A percentile compares a stretch with the other conserved stretches of the same genome.
Conservation (phyloP, 2,888 invertebrate genomes). For the Lottia scabra region DNA sequence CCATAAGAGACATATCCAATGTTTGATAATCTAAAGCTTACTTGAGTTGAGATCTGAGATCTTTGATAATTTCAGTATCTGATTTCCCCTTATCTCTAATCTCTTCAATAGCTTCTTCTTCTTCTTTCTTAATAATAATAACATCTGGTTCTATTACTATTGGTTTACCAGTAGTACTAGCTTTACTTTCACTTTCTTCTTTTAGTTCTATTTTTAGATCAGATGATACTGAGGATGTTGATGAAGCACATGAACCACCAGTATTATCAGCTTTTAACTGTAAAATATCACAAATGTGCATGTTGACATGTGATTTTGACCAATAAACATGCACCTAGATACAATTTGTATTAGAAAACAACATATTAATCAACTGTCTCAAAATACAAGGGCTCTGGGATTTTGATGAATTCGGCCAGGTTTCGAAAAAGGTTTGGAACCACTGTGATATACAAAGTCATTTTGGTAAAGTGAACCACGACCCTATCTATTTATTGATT, state of each 20-base stretch:
- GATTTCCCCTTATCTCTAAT: slow-evolving; percentile 64
- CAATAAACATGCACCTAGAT: no score
- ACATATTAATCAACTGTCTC: no score
- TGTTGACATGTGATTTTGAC: no score
- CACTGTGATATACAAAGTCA: no score
- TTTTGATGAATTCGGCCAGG: no score
- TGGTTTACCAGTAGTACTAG: slow-evolving; percentile 20
- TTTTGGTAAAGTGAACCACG: no score
- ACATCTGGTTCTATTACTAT: slow-evolving; percentile 26
- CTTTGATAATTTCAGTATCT: slow-evolving; percentile 83
- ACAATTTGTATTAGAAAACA: no score
- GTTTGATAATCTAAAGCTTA: slow-evolving; percentile 69
- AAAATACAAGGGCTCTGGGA: no score
- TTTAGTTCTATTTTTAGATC: slow-evolving; percentile 35
- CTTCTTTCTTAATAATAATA: slow-evolving; percentile 46
- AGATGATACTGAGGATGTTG: slow-evolving; percentile 21
- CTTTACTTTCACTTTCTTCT: slow-evolving; percentile 21
- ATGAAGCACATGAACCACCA: slow-evolving; percentile 15
- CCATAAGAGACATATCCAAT: no score
- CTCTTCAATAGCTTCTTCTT: slow-evolving; percentile 54
- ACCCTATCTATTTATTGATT: no score
- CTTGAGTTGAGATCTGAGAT: slow-evolving; percentile 93
- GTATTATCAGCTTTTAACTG: slow-evolving; percentile 32
- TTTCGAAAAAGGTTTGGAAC: no score
- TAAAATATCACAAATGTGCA: background rate